These are phyloP conservation scores for Actias luna DNA, from an alignment of 2,888 invertebrate genomes.

Conservation along the genomic window DNA sequence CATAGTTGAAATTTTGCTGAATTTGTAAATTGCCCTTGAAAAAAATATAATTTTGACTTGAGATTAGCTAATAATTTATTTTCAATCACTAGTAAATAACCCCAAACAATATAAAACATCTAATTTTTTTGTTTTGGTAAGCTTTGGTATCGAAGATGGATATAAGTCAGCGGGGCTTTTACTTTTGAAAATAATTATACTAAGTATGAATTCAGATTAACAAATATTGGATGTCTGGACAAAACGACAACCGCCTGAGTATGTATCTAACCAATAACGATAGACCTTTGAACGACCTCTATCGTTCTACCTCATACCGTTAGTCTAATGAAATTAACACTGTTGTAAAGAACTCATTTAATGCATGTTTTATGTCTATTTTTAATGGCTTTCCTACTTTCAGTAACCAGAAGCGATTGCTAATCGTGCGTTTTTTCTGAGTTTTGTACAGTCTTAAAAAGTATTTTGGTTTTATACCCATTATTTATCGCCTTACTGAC, in stretches of 20 bases:
- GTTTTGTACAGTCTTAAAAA: constrained; percentile 15
- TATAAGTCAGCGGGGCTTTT: not conserved
- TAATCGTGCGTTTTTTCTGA: constrained; percentile 1
- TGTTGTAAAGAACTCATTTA: constrained; percentile 18
- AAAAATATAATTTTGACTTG: too few relatives aligned
- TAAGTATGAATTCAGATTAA: not conserved
- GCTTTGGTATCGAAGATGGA: not conserved
- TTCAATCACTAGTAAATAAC: too few relatives aligned
- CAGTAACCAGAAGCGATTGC: constrained; percentile 19
- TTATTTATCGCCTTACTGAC: not conserved
- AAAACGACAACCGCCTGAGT: not conserved
- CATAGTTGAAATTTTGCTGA: too few relatives aligned
- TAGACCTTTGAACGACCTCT: not conserved
- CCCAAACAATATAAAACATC: too few relatives aligned
- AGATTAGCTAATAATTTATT: too few relatives aligned
- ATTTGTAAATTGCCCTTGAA: too few relatives aligned
- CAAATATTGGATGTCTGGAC: not conserved
- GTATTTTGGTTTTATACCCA: constrained; percentile 4
- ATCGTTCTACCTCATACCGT: constrained; percentile 21
- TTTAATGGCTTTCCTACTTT: constrained; percentile 18
- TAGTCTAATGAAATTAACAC: constrained; percentile 37
- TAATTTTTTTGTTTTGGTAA: too few relatives aligned
- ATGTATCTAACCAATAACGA: not conserved
- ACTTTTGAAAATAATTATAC: not conserved
- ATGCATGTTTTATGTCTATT: constrained; percentile 16